These are phyloP conservation scores for Axis porcinus DNA, from an alignment of 2,113 vertebrate genomes.

Conservation along the genomic window DNA sequence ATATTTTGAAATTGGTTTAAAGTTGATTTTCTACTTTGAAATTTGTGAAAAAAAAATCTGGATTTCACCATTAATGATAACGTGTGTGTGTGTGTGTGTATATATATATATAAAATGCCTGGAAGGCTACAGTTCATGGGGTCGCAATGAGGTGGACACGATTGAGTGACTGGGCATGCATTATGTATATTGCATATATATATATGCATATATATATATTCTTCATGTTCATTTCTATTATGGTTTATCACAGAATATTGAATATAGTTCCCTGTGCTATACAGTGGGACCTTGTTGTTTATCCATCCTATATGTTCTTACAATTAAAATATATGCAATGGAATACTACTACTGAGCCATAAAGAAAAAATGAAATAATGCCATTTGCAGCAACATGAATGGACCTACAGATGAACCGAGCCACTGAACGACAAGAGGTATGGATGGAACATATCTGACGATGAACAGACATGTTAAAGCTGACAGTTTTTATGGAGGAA, in stretches of 20 bases:
- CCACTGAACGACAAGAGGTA: neutral
- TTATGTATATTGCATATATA: neutral
- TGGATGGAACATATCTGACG: neutral
- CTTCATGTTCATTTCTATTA: neutral
- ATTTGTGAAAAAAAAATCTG: too few species aligned
- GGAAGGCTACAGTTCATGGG: neutral
- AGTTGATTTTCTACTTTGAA: too few species aligned
- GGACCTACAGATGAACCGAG: neutral
- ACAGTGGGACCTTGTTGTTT: neutral
- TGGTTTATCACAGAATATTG: neutral
- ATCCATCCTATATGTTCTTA: neutral
- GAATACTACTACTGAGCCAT: neutral
- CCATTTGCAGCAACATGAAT: neutral
- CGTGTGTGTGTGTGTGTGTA: rapidly evolving
- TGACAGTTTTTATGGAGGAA: neutral
- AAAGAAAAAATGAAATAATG: neutral
- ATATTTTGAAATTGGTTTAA: too few species aligned
- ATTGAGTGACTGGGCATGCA: neutral
- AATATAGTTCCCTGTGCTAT: neutral
- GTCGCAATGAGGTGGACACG: neutral
- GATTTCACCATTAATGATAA: too few species aligned
- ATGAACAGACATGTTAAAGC: neutral
- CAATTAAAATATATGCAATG: neutral
- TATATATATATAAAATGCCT: neutral
- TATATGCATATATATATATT: neutral